These are phyloP conservation scores for Charina bottae DNA, from an alignment of 2,113 vertebrate species.

Conservation along the genomic window DNA sequence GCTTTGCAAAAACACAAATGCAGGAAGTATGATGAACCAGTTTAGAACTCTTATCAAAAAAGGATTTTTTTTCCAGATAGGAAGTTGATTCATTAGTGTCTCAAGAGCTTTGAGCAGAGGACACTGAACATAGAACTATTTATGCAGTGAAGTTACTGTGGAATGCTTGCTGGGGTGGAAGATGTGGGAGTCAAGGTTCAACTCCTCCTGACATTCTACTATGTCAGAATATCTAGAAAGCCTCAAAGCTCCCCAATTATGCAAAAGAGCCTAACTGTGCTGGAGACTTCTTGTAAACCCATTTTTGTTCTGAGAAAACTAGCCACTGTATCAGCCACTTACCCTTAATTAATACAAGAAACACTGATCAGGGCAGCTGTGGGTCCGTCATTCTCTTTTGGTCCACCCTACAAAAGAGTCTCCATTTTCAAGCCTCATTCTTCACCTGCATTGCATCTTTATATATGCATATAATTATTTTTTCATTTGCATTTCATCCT, in stretches of 20 bases:
- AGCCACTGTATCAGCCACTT: neutral
- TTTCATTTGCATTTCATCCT: slow-evolving; percentile 31
- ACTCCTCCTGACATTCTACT: neutral
- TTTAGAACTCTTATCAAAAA: neutral
- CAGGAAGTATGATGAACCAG: neutral
- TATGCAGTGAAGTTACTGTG: neutral
- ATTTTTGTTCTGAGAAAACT: neutral
- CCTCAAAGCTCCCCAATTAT: neutral
- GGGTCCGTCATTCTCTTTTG: neutral
- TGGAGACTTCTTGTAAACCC: neutral
- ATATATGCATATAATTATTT: neutral
- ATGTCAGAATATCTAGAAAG: neutral
- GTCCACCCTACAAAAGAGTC: neutral
- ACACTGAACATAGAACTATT: neutral
- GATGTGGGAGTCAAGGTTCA: neutral
- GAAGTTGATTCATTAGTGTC: neutral
- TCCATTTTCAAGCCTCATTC: neutral
- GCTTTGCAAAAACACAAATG: neutral
- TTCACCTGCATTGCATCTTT: fast-evolving
- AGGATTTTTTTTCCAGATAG: neutral
- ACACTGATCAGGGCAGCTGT: neutral
- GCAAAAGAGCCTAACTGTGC: neutral
- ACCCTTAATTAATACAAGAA: neutral
- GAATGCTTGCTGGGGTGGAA: neutral
- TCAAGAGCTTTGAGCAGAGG: neutral